Base-by-base conservation (phyloP, 1,140 invertebrate species). In the Whitmania pigra region DNA sequence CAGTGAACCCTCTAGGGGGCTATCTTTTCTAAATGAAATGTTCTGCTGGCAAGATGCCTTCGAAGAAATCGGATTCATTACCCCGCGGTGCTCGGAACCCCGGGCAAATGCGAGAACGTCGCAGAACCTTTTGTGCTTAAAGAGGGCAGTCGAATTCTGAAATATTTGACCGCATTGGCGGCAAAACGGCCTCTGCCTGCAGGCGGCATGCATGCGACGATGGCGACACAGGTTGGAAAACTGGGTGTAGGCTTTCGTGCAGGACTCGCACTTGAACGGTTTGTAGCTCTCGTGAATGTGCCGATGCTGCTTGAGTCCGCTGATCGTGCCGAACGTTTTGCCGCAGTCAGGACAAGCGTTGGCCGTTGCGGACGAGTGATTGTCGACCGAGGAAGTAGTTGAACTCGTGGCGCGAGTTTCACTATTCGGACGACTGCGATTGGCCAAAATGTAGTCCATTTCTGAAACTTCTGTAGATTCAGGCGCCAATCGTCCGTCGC, bases 191-290 rank as follows among this genome's bases (percentile, higher is more conserved):
- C 57, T 22, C 57, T 63, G 57, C 15, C 29, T 11, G 20, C 57
- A 63, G 9, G 22, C 22, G 22, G 89, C 88, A 83, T 99, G 97
- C 92, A 97, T 97, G 74, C 96, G 91, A 79, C 95, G 97, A 84
- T 99, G 97, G 22, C 97, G 88, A 80, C 97, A 99, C 76, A 99
- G 85, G 82, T 99, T 99, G 18, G 94, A 98, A 82, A 99, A 99
- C 84, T 99, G 97, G 0, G 96, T 99, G 84, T 99, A 99, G 1
- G 93, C 88, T 87, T 93, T 89, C 73, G 88, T 87, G 80, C 83
- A 82, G 31, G 80, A 79, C 75, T 83, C 81, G 75, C 85, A 86
- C 84, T 90, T 89, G 82, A 98, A 99, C 3, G 96, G 97, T 82
- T 99, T 99, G 66, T 97, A 89, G 77, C 90, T 94, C 76, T 92